Conservation (phyloP, 2,888 invertebrate species). For the Rutpela maculata region DNA sequence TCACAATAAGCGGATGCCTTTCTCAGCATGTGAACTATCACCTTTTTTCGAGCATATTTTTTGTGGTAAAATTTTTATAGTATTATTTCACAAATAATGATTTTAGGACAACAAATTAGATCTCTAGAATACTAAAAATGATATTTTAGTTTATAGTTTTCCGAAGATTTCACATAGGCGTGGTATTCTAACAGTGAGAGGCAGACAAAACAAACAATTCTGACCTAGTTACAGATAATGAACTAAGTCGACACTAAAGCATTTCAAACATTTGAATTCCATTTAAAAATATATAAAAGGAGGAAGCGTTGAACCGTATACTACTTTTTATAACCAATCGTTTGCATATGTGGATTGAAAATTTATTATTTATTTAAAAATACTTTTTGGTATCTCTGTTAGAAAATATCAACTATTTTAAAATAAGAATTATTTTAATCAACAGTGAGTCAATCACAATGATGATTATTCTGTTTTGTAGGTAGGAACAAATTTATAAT, state of each 20-base stretch:
- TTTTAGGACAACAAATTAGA: neutral
- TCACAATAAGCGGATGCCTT: neutral
- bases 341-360: neutral
- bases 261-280: slow-evolving; percentile 38
- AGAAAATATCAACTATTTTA: neutral
- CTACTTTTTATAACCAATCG: slow-evolving; percentile 29
- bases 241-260: slow-evolving; percentile 34
- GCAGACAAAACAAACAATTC: slow-evolving; percentile 40
- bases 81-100: neutral
- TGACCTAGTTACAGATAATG: slow-evolving; percentile 40
- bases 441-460: too few species aligned
- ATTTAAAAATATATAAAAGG: slow-evolving; percentile 39
- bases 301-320: slow-evolving; percentile 33
- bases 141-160: slow-evolving; percentile 32
- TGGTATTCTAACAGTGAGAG: slow-evolving; percentile 35
- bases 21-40: neutral
- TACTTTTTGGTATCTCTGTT: neutral
- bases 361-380: slow-evolving; percentile 21
- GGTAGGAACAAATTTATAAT: too few species aligned
- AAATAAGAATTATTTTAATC: neutral
- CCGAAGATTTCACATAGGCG: slow-evolving; percentile 26
- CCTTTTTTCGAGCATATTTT: too few species aligned
- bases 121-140: slow-evolving; percentile 2
- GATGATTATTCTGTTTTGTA: too few species aligned
- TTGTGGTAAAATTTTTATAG: neutral